phyloP scores from a whole-genome alignment of 1,140 invertebrate genomes.

The Lethrus apterus region DNA sequence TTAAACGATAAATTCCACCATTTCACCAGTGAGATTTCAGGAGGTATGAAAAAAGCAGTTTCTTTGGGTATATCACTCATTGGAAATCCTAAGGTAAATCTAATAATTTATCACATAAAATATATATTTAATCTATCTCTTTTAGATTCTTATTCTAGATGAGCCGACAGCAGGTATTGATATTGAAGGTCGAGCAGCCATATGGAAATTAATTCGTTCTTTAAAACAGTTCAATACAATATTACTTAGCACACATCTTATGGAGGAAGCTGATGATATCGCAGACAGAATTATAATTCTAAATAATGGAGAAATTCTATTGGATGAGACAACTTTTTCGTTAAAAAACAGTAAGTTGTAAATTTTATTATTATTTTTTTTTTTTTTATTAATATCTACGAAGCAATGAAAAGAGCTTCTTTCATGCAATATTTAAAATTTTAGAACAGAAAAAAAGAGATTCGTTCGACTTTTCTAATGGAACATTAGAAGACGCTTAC shows the following conservation, averaged over 20 bases:
- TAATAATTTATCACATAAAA: no score
- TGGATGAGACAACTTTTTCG: no score
- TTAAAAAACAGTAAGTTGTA: no score
- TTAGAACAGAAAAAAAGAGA: no score
- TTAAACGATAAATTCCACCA: slow-evolving; percentile 51
- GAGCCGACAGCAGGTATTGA: neutral
- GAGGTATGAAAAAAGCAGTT: slow-evolving; percentile 63
- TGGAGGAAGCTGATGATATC: neutral
- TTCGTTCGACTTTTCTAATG: no score
- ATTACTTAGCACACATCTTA: neutral
- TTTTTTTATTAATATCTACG: no score
- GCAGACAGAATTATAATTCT: neutral
- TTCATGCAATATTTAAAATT: no score
- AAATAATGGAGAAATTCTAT: neutral
- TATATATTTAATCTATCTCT: no score
- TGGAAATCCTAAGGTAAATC: slow-evolving; percentile 40
- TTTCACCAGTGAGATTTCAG: slow-evolving; percentile 49
- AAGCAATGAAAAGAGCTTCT: no score
- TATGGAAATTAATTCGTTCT: neutral
- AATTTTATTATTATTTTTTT: no score
- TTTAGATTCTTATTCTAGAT: no score
- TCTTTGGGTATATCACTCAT: slow-evolving; percentile 58
- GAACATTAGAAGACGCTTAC: no score
- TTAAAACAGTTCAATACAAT: neutral
- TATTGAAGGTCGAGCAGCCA: neutral